Base-by-base conservation (phyloP, 2,113 vertebrate genomes). In the Menidia beryllina region DNA sequence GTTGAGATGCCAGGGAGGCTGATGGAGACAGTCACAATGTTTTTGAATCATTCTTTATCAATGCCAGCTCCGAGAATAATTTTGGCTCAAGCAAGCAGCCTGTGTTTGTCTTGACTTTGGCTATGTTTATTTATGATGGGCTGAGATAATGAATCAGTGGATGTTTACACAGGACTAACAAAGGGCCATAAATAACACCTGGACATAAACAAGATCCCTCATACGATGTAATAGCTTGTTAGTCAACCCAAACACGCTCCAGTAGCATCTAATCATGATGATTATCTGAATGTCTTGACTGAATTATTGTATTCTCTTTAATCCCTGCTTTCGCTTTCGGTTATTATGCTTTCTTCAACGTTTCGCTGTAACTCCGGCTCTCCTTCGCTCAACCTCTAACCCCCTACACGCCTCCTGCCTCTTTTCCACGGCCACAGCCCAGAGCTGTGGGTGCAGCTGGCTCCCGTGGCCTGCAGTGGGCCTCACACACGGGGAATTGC, bases 401-500 rank as follows among this genome's bases (percentile, higher is more conserved):
- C 38, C 81, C 65, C 25, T 24, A 39, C 69, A 47, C 65, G 43
- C 62, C 14, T 2, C 27, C n/a, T 70, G 21, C 12, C 53, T 83
- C 60, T 49, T 30, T 61, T 38, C 69, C 62, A 70, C 60, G 78
- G 71, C 84, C 73, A 70, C 69, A 64, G 43, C 61, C 10, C 50
- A 61, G 71, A 67, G 62, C 76, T 68, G 47, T 60, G 43, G 43
- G 63, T 56, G 1, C 49, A 47, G 52, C 55, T 3, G 50, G 61
- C 53, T 58, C 77, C 77, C 69, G 15, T 21, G 45, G 81, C 60
- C 73, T 65, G 86, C 73, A 79, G 56, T 78, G 74, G 74, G 56
- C 78, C 64, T 81, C 71, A 63, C 70, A 79, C 45, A 66, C 72
- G 47, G 48, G 53, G 75, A 74, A 82, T 88, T 87, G 84, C 78